Base-by-base conservation (phyloP, 2,113 vertebrate genomes). In the Lipophrys pholis region DNA sequence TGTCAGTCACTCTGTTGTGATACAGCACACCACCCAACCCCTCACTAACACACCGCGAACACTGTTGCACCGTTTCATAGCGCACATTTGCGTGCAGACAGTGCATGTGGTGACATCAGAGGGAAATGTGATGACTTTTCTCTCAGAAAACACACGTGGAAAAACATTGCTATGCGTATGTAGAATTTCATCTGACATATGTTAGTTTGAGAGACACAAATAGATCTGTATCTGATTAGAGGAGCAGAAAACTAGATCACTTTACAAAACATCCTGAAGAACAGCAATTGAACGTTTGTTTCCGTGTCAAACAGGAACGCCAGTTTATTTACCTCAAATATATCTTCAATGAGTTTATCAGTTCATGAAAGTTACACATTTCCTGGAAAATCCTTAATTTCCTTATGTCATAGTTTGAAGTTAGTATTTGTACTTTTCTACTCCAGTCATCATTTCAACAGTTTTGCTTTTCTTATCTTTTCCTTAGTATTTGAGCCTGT, bases 1-100 rank as follows among this genome's bases (percentile, higher is more conserved):
- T 86, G 91, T 93, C 91, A 91, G 72, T 94, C 93, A 94, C 59
- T 69, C 43, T 42, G 72, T 87, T 84, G 69, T 79, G 78, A 83
- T 78, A 74, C n/a, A 63, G 65, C 76, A 59, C 56, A 60, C 72
- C 60, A 66, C 72, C 60, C 69, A 43, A 48, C 40, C 16, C 46
- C 80, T 69, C 51, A 78, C 45, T 80, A 48, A 83, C 16, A 53
- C 40, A 70, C 54, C 42, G 10, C 56, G 43, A 21, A 46, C 56
- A 38, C 55, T 15, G 30, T 17, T 41, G 11, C 10, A 30, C 61
- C 57, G 59, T 51, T 45, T 16, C 53, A 61, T 38, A 11, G 21
- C 21, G 49, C 69, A 66, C 48, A 69, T 48, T 52, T 38, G 53
- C 52, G 41, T 3, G 11, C 17, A 45, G 42, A 15, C 71, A 74